These are phyloP conservation scores for Drosophila mimetica DNA, from an alignment of 2,888 invertebrate species.

Conservation along the genomic window DNA sequence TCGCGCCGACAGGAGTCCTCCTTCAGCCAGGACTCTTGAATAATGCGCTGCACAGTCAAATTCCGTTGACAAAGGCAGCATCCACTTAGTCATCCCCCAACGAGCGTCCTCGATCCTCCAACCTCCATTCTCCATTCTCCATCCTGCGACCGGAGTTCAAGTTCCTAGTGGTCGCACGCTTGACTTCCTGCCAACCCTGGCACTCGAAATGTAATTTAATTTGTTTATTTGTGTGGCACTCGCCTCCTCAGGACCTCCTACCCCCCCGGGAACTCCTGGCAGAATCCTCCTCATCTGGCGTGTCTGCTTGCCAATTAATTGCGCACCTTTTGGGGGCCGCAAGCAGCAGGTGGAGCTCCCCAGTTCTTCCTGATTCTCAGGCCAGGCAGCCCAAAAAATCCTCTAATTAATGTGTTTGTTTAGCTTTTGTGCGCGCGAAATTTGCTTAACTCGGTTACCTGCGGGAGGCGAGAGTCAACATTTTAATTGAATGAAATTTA, in stretches of 20 bases:
- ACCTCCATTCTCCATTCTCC: too few relatives aligned
- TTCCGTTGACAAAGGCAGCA: slow-evolving; percentile 49
- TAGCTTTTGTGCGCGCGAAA: slow-evolving; percentile 58
- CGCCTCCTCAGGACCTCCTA: slow-evolving; percentile 5
- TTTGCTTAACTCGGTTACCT: slow-evolving; percentile 54
- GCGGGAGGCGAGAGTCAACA: slow-evolving; percentile 48
- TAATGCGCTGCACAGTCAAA: slow-evolving; percentile 56
- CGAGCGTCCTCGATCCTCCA: too few relatives aligned
- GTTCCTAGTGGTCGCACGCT: slow-evolving; percentile 45
- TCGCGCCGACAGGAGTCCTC: slow-evolving; percentile 25
- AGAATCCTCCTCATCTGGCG: slow-evolving; percentile 29
- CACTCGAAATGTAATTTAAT: slow-evolving; percentile 75
- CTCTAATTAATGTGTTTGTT: slow-evolving; percentile 78
- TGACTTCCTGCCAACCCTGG: slow-evolving; percentile 50
- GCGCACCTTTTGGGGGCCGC: slow-evolving; percentile 42
- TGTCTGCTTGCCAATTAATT: slow-evolving; percentile 65
- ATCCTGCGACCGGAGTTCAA: slow-evolving; percentile 17
- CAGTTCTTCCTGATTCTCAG: not conserved
- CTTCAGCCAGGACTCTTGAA: slow-evolving; percentile 44
- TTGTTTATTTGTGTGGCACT: slow-evolving; percentile 70
- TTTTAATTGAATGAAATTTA: slow-evolving; percentile 62
- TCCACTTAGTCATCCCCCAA: slow-evolving; percentile 24
- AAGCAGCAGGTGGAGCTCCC: slow-evolving; percentile 28
- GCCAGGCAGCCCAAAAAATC: slow-evolving; percentile 32
- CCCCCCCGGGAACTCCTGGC: not conserved